Evolutionary conservation across 2,888 invertebrate species (phyloP), one percentile per base, ranked within the genome.

Genomic region (Morpho achilles): DNA sequence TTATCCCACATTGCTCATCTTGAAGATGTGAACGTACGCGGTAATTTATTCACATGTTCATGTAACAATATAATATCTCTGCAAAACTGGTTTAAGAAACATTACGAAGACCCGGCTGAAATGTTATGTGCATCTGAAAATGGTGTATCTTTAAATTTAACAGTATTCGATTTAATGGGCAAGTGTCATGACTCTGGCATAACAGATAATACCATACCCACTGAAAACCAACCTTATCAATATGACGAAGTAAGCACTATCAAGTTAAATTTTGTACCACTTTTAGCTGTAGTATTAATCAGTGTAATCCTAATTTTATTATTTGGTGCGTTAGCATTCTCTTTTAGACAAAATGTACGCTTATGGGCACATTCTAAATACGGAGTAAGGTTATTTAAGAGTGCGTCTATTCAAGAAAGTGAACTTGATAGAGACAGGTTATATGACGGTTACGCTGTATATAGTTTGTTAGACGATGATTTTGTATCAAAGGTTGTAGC

Each of bases 381-480:
- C 80, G 96, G 96, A 48, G 92, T 96, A 41, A 91, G 96, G 61
- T 88, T 96, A 67, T 95, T 95, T 75, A 94, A 94, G 84, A 93
- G 92, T 79, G 84, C 87, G 68, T 87, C 91, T 62, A 86, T 92
- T 61, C 89, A 91, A 70, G 91, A 91, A 68, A 91, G 92, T 77
- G 91, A 93, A 72, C 79, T 93, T 40, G 91, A 93, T 74, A 85
- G 91, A 69, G 94, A 95, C 74, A 93, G 95, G 68, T 89, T 96
- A 56, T 97, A 95, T 83, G 97, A 97, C 85, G 96, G 96, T 63
- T 97, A 97, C 83, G 93, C 97, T 76, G 94, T 96, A 53, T 97
- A 97, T 89, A 95, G 95, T 84, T 93, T 94, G 73, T 92, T 95
- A 71, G 96, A 97, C 91, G 96, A 91, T 82, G 94, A 91, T 91